phyloP scores from a whole-genome alignment of 1,140 invertebrate species.

The Ditylenchus dipsaci region DNA sequence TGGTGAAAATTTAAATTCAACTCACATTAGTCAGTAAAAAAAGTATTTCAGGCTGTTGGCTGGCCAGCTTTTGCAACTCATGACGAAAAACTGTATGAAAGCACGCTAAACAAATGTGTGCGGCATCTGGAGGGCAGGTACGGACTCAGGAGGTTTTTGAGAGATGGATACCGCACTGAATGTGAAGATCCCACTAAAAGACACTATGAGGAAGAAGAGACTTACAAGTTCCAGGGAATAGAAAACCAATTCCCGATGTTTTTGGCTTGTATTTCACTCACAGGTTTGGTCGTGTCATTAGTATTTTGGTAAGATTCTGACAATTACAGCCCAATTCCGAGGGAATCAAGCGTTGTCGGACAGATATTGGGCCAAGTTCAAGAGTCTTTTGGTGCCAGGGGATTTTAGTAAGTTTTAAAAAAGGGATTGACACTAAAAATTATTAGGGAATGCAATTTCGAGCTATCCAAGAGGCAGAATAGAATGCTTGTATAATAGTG shows the following conservation, averaged over 20 bases:
- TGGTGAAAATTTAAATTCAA: slow-evolving; percentile 60
- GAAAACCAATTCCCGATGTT: slow-evolving; percentile 92
- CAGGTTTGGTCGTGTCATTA: slow-evolving; percentile 42
- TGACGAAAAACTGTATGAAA: slow-evolving; percentile 76
- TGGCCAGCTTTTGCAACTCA: slow-evolving; percentile 97
- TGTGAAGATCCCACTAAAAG: slow-evolving; percentile 69
- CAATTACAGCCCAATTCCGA: slow-evolving; percentile 61
- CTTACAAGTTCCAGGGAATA: slow-evolving; percentile 84
- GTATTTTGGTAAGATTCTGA: neutral
- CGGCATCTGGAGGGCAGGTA: slow-evolving; percentile 73
- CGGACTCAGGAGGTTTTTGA: slow-evolving; percentile 66
- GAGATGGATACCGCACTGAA: slow-evolving; percentile 82
- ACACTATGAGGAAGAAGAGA: slow-evolving; percentile 54
- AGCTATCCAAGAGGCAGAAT: too few relatives aligned
- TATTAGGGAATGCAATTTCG: too few relatives aligned
- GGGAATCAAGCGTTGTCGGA: slow-evolving; percentile 81
- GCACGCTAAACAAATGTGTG: slow-evolving; percentile 82
- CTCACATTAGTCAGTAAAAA: too few relatives aligned
- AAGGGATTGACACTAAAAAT: too few relatives aligned
- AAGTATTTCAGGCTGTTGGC: slow-evolving; percentile 67
- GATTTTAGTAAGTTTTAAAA: slow-evolving; percentile 27
- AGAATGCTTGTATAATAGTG: too few relatives aligned
- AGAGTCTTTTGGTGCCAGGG: slow-evolving; percentile 56
- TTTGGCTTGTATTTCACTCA: slow-evolving; percentile 47
- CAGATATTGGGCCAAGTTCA: slow-evolving; percentile 78